phyloP scores from a whole-genome alignment of 1,140 invertebrate genomes.

The Nasonia giraulti region DNA sequence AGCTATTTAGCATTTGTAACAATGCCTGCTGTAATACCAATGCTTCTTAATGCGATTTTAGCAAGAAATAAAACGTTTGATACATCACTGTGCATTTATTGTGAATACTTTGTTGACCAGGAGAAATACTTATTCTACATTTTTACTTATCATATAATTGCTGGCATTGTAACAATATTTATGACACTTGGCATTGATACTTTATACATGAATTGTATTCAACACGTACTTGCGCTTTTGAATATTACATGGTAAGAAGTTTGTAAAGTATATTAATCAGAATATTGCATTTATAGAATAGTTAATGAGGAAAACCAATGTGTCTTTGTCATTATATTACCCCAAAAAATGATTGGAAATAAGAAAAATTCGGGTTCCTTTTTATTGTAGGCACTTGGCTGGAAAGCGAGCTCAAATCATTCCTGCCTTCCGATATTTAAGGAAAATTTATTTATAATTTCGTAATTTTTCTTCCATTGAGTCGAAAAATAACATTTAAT shows the following conservation, averaged over 20 bases:
- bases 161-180: background rate
- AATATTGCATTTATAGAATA: too few relatives aligned
- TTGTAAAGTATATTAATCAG: too few relatives aligned
- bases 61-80: background rate
- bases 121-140: slow-evolving; percentile 17
- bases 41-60: background rate
- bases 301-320: too few relatives aligned
- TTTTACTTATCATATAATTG: background rate
- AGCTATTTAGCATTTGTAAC: background rate
- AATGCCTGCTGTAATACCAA: background rate
- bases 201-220: slow-evolving; percentile 8
- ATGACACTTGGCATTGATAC: background rate
- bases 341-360: too few relatives aligned
- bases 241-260: background rate
- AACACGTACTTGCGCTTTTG: slow-evolving; percentile 15
- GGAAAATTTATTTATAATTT: too few relatives aligned
- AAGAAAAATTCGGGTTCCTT: too few relatives aligned
- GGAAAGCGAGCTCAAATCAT: too few relatives aligned
- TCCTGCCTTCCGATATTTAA: too few relatives aligned
- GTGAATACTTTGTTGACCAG: slow-evolving; percentile 20
- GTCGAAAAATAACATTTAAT: too few relatives aligned
- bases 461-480: too few relatives aligned
- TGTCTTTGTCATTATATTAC: too few relatives aligned
- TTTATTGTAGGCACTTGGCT: too few relatives aligned
- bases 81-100: background rate